Percentiles rank a stretch among this genome's conserved stretches.
phyloP scores from a whole-genome alignment of 2,113 vertebrate species.

The Columbina picui region DNA sequence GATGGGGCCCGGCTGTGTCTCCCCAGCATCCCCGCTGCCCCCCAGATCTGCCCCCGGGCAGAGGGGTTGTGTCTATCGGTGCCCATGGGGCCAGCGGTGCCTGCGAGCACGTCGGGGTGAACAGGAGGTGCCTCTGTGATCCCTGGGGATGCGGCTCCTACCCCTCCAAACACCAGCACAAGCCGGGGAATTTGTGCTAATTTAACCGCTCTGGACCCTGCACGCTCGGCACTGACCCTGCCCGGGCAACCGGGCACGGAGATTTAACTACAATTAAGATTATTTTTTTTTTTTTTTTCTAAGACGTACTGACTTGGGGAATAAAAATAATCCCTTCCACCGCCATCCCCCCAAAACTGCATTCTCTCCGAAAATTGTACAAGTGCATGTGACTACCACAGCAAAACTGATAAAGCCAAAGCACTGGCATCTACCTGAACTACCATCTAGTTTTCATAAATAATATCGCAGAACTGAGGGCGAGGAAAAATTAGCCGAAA shows the following conservation, averaged over 20 bases:
- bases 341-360: accelerated
- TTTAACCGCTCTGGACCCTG: not conserved
- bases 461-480: not conserved
- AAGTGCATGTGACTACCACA: not conserved
- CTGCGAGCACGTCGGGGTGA: not conserved
- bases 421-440: not conserved
- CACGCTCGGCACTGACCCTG: not conserved
- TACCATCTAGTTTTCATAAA: not conserved
- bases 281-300: not conserved
- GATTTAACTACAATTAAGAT: not conserved
- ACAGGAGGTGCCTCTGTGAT: not conserved
- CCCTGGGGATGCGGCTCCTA: not conserved
- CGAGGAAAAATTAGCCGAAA: not conserved
- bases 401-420: not conserved
- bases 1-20: not conserved
- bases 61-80: accelerated
- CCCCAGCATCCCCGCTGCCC: not conserved
- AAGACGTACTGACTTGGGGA: not conserved
- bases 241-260: not conserved
- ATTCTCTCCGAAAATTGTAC: not conserved
- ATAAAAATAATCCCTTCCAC: not conserved
- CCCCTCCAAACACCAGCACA: not conserved
- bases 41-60: not conserved
- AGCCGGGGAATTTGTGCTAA: accelerated
- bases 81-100: not conserved